These are phyloP conservation scores for Orthonychiurus folsomi DNA, from an alignment of 2,888 invertebrate genomes.

Conservation along the genomic window DNA sequence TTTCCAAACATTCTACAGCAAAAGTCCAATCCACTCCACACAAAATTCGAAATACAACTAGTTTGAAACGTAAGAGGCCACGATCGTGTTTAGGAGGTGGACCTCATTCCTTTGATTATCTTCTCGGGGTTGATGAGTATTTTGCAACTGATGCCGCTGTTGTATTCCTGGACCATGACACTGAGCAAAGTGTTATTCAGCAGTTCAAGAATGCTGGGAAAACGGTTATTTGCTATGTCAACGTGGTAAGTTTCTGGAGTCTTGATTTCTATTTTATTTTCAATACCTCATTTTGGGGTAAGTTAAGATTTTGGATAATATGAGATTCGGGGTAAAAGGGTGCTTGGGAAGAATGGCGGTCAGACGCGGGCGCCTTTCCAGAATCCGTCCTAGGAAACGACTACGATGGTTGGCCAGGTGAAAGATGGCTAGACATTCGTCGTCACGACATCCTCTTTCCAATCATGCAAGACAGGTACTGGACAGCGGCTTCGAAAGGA, in stretches of 20 bases:
- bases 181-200: conserved; percentile 1
- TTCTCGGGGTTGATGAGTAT: conserved; percentile 10
- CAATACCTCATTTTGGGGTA: neutral
- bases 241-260: conserved; percentile 13
- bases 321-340: conserved; percentile 4
- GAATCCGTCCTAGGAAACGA: conserved; percentile 16
- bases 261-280: neutral
- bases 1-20: no score
- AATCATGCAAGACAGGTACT: conserved; percentile 13
- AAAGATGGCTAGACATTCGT: conserved; percentile 18
- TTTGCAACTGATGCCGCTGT: conserved; percentile 7
- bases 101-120: conserved; percentile 17
- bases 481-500: conserved; percentile 13
- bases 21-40: no score
- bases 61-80: no score
- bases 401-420: conserved; percentile 18
- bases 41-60: no score
- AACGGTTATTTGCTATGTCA: conserved; percentile 18
- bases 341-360: conserved; percentile 17
- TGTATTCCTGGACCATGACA: conserved; percentile 18
- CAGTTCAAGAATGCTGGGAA: neutral
- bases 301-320: neutral
- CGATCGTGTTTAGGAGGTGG: conserved; percentile 9
- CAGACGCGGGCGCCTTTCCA: conserved; percentile 14
- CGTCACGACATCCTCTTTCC: conserved; percentile 11